Base-by-base conservation (phyloP, 2,113 vertebrate species). In the Takifugu bimaculatus region DNA sequence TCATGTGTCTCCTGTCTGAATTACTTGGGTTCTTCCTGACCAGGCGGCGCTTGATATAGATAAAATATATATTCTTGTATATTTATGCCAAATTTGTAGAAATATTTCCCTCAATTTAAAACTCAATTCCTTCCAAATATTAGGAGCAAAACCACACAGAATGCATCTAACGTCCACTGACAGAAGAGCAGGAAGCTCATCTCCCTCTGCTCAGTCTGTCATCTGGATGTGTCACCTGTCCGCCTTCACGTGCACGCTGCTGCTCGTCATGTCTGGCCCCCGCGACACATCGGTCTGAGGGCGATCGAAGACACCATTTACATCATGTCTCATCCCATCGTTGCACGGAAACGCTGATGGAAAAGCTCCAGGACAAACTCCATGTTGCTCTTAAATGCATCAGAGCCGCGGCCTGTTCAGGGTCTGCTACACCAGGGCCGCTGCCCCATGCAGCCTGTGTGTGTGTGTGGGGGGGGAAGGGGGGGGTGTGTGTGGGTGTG, bases 251-350 rank as follows among this genome's bases (percentile, higher is more conserved):
- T 4, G 11, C 28, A 11, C 1, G 61, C 65, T 61, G 69, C 56
- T 60, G 61, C 69, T 72, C 57, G 67, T 72, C 62, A 45, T 45
- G 55, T 76, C 75, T 65, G 59, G 75, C 72, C 65, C 60, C 57
- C 4, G 5, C 68, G 75, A 72, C 74, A 72, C 54, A 55, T 29
- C 60, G 26, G 59, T 6, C 57, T 27, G 54, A 72, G 53, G 55
- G 59, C 67, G 71, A 80, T 54, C 61, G 54, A 20, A 48, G 32
- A 61, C 7, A 25, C 13, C 49, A 74, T 85, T 78, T 82, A 62
- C 72, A 79, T 80, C 72, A 80, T 76, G 70, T 70, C 60, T 74
- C 75, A 77, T 80, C 64, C 75, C 77, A 63, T 75, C 60, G 20
- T 20, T 20, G 20, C 20, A 20, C 20, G 20, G 20, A 20, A 20